Evolutionary conservation across 2,797 vertebrate species (phyloP).

Genomic region (Pipistrellus pygmaeus): DNA sequence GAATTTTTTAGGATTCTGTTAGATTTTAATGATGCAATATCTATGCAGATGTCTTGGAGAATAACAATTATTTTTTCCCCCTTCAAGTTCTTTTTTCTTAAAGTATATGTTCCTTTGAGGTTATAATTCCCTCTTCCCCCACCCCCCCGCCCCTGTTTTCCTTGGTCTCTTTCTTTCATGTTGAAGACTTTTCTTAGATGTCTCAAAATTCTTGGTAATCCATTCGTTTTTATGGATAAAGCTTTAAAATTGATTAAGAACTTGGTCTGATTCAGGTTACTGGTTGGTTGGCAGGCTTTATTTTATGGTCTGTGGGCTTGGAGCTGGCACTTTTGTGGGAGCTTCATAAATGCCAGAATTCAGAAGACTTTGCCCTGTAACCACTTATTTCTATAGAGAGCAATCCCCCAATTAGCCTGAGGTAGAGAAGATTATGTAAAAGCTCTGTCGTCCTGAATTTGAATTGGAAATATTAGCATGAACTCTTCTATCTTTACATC

Average conservation of each 20-base stretch:
- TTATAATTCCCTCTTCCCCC: background rate
- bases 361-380: background rate
- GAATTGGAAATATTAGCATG: background rate
- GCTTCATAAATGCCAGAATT: background rate
- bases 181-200: background rate
- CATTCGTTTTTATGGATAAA: constrained; percentile 34
- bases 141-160: background rate
- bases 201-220: background rate
- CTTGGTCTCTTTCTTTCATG: constrained; percentile 33
- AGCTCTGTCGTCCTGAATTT: background rate
- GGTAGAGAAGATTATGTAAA: background rate
- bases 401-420: background rate
- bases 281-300: background rate
- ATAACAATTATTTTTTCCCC: background rate
- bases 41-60: background rate
- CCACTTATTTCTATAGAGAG: constrained; percentile 2
- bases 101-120: background rate
- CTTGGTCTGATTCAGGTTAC: background rate
- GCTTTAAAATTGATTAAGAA: background rate
- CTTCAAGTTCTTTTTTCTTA: constrained; percentile 19
- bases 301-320: background rate
- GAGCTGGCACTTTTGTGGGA: background rate
- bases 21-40: background rate
- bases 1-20: background rate
- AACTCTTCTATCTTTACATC: background rate